Conservation (phyloP, 2,797 vertebrate species). For the Babyrousa celebensis region DNA sequence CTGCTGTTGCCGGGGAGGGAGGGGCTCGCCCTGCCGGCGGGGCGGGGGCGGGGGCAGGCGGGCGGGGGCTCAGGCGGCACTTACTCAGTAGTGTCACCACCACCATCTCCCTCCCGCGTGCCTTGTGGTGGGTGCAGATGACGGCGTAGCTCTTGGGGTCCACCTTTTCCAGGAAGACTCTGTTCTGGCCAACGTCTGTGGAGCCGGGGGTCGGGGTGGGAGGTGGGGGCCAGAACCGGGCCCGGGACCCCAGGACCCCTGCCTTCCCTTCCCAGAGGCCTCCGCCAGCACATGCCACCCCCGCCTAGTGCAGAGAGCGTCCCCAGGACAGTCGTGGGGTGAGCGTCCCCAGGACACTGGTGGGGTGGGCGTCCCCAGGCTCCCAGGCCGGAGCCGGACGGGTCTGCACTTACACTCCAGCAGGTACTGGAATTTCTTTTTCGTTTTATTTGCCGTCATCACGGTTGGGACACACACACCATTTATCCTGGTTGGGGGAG, state of each 20-base stretch:
- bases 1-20: background rate
- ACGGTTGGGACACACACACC: too few species aligned
- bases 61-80: background rate
- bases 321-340: too few species aligned
- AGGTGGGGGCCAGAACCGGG: background rate
- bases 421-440: background rate
- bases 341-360: too few species aligned
- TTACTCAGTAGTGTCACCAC: background rate
- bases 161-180: background rate
- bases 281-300: background rate
- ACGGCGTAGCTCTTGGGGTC: background rate
- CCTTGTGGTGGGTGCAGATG: background rate
- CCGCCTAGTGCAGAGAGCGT: background rate
- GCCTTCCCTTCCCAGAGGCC: background rate
- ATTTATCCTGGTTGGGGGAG: background rate
- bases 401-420: too few species aligned
- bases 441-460: background rate
- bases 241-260: background rate
- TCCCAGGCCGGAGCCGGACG: accelerated
- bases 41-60: accelerated
- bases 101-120: background rate
- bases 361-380: too few species aligned
- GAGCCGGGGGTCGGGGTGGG: background rate
- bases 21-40: background rate
- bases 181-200: background rate